Evolutionary conservation across 2,797 vertebrate species (phyloP), one percentile per base, ranked within the genome.

Genomic region (Antrozous pallidus): DNA sequence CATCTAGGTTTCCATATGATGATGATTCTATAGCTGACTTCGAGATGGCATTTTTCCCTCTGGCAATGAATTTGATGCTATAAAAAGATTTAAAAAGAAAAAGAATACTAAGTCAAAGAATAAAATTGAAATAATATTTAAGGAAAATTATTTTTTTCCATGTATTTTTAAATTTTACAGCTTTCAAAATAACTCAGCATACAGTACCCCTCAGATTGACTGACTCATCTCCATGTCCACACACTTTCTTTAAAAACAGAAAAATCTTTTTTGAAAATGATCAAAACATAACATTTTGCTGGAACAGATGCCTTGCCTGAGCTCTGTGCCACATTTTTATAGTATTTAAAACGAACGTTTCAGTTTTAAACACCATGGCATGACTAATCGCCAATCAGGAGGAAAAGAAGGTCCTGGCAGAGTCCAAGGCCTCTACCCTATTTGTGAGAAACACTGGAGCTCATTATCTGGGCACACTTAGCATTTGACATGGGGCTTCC

Each of bases 251-350:
- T 97, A 97, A 98, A 98, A 98, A 97, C 96, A 97, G 96, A 97
- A 98, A 98, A 97, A 88, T 98, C 92, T 96, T 94, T 96, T 96
- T 97, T 97, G 97, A 97, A 94, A 89, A 93, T 97, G 93, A 98
- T 98, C 97, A 98, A 98, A 98, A 97, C 96, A 97, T 95, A 98
- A 97, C 89, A 97, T 98, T 98, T 98, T 98, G 96, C 96, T 97
- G 96, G 96, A 98, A 98, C 98, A 98, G 98, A 98, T 98, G 98
- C 97, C 97, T 98, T 98, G 95, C 97, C 98, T 98, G 97, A 90
- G 94, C 88, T 95, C 97, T 96, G 95, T 95, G 95, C 93, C 96
- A 98, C 93, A 97, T 98, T 98, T 98, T 95, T 98, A 92, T 96
- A 98, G 96, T 98, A 98, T 98, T 97, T 98, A 95, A 98, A 98